Evolutionary conservation across 2,113 vertebrate species (phyloP), one percentile per base, ranked within the genome.

Genomic region (Canis aureus): DNA sequence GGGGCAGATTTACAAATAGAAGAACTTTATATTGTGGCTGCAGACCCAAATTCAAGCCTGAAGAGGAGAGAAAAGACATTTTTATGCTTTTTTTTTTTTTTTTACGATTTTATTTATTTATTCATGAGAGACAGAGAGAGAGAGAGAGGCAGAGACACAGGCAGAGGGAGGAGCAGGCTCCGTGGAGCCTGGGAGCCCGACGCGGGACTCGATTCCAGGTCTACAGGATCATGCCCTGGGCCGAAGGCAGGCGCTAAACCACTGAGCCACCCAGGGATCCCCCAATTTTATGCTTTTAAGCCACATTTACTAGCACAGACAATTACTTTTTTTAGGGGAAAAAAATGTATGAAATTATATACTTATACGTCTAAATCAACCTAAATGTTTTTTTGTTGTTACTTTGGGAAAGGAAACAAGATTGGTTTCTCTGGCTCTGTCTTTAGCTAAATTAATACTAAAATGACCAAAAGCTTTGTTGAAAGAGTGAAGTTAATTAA

Each of bases 401-500:
- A 27, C 23, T 69, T 80, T 90, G 82, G 60, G 22, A 79, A 71
- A 73, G 20, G 60, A 91, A 95, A 88, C 19, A 62, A 89, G 32
- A 60, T 83, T 73, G 59, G 15, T 89, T 96, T 83, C 51, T 76
- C 85, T 83, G 35, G 9, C 11, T 96, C 49, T 71, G 1, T 73
- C n/a, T 69, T 92, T 80, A 69, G 78, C 80, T 81, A 91, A 85
- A 93, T 79, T 87, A 79, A 81, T 95, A 79, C 22, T 76, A 88
- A 96, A 86, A 89, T 74, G 57, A 91, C 35, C 60, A 57, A 73
- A 86, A 97, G 35, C 38, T 95, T 96, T 93, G 17, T 92, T 97
- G 94, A 93, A 92, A 94, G 79, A 79, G 71, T 76, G 53, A 81
- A 60, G 27, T 76, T 87, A 84, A 89, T 86, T 95, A 73, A 78